Evolutionary conservation across 2,888 invertebrate species (phyloP), one percentile per base, ranked within the genome.

Genomic region (Chrysolina oricalcia): DNA sequence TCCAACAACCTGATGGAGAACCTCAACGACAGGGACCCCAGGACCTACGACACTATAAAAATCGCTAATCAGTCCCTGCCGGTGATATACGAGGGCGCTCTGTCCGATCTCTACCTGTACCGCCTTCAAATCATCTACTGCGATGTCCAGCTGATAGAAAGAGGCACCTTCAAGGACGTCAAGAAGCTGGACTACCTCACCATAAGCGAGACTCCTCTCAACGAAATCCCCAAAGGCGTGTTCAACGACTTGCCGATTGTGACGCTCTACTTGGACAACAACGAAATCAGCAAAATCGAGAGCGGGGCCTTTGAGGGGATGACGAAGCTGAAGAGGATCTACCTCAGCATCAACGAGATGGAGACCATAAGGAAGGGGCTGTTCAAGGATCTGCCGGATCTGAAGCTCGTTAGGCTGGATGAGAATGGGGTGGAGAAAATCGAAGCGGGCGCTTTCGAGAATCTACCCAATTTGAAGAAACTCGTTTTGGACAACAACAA

Each of bases 401-500:
- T 72, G 15, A 35, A 19, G 8, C n/a, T 65, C 6, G 27, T 77
- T 9, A 68, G 72, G 56, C 8, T 77, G 10, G 74, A 77, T 53
- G 69, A 72, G 46, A 77, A 74, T 48, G 69, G 66, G 56, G 63
- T 77, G 2, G 56, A 66, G 43, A 70, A 35, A n/a, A 67, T 77
- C 9, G 70, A 77, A 43, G 62, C 65, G 9, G 66, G 66, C 1
- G 68, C 70, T 8, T 77, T 77, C 40, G 62, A 72, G 35, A 77
- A 77, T 53, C 56, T 72, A 13, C 74, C 74, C 3, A 77, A 77
- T 13, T 27, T 77, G 46, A 46, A 65, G 15, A 69, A 63, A 50
- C 19, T 77, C 2, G 66, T 72, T 43, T 48, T 77, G 11, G 72
- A 74, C 40, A 74, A 74, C 67, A 77, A 77, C 56, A 41, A 62